A percentile compares a stretch with the other conserved stretches of the same genome.
Evolutionary conservation across 2,797 vertebrate genomes (phyloP).

Genomic region (Austrolebias charrua): DNA sequence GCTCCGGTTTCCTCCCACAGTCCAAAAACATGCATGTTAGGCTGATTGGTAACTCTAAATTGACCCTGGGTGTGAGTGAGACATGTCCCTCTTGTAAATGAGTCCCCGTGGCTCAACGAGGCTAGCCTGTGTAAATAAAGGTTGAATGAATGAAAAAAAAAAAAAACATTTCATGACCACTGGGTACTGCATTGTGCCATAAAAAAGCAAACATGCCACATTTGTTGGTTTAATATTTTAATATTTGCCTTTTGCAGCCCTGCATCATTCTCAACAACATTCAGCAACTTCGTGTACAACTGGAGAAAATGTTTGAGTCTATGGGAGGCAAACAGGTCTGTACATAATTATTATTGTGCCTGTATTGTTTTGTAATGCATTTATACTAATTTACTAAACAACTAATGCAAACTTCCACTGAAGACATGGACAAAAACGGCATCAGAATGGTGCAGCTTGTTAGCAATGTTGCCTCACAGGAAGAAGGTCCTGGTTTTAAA

Average conservation of each 20-base stretch:
- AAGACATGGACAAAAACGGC: no score
- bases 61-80: no score
- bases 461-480: no score
- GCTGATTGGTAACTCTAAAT: no score
- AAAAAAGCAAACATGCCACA: not conserved
- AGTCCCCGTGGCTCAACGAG: no score
- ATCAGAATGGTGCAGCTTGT: no score
- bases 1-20: no score
- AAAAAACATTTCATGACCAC: conserved; percentile 7
- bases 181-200: not conserved
- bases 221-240: not conserved
- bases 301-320: conserved; percentile 99
- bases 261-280: conserved; percentile 98
- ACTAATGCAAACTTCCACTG: not conserved
- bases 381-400: no score
- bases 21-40: no score
- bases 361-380: conserved; percentile 1
- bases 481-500: not conserved
- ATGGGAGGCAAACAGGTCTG: conserved; percentile 98
- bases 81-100: no score
- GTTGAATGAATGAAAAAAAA: no score
- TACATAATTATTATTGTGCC: not conserved
- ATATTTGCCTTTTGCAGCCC: conserved; percentile 74
- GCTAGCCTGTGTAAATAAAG: no score
- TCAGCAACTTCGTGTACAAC: conserved; percentile 93